These are phyloP conservation scores for Myzus persicae DNA, from an alignment of 1,140 invertebrate genomes.

Conservation along the genomic window DNA sequence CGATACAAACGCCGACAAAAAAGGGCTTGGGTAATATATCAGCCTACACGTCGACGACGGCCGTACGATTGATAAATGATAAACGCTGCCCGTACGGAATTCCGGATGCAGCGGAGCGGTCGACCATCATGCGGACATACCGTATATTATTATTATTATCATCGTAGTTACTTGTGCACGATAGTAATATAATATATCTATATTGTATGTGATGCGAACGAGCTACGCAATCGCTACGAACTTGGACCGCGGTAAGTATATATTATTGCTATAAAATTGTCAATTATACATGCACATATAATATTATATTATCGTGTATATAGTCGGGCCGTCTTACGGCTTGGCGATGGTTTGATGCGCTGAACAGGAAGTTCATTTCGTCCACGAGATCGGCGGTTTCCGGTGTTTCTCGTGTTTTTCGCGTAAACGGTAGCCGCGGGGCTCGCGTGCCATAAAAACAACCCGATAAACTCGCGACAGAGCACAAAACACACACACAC, in stretches of 20 bases:
- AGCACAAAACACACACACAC: not conserved
- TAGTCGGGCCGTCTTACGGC: not conserved
- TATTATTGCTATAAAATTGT: not conserved
- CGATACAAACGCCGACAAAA: not conserved
- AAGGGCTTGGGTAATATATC: not conserved
- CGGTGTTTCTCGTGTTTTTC: not conserved
- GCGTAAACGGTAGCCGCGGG: not conserved
- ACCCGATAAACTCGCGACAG: not conserved
- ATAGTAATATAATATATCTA: not conserved
- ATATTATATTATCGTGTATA: no score
- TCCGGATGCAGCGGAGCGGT: not conserved
- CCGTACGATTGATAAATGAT: not conserved
- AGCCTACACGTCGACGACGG: not conserved
- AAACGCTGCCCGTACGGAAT: not conserved
- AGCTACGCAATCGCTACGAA: not conserved
- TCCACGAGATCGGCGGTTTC: not conserved
- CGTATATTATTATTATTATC: no score
- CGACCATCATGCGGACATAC: not conserved
- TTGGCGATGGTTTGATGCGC: not conserved
- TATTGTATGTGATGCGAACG: not conserved
- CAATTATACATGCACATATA: no score
- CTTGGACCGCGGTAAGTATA: no score
- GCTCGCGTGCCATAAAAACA: not conserved
- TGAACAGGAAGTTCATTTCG: not conserved
- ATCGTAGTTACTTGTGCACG: not conserved